These are phyloP conservation scores for Cottoperca gobio DNA, from an alignment of 2,797 vertebrate species.

Conservation along the genomic window DNA sequence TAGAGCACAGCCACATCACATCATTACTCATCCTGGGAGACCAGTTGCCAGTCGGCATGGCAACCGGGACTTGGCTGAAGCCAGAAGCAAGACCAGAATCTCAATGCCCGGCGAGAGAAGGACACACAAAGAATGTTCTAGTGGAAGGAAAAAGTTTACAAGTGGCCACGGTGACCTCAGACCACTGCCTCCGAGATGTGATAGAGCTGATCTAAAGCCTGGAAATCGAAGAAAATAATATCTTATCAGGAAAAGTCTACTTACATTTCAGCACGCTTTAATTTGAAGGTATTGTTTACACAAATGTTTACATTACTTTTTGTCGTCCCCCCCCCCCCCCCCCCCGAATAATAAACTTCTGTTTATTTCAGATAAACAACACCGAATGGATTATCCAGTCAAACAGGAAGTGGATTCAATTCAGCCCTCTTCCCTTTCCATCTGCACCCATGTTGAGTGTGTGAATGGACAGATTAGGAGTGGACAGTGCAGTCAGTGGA, in stretches of 20 bases:
- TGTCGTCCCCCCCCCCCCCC: too few species aligned
- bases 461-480: constrained; percentile 62
- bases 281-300: background rate
- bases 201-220: constrained; percentile 48
- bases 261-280: background rate
- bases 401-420: constrained; percentile 63
- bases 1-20: constrained; percentile 85
- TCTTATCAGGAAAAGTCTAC: background rate
- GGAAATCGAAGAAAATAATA: constrained; percentile 26
- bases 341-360: constrained; percentile 25
- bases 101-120: constrained; percentile 79
- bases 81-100: constrained; percentile 87
- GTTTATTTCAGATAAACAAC: constrained; percentile 11
- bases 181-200: constrained; percentile 38
- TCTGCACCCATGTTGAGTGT: constrained; percentile 30
- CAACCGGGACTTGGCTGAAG: constrained; percentile 83
- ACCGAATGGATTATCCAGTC: constrained; percentile 13
- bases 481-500: constrained; percentile 58
- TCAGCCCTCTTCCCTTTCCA: constrained; percentile 24
- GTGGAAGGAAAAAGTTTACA: constrained; percentile 77
- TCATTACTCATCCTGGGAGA: constrained; percentile 89
- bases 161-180: constrained; percentile 71
- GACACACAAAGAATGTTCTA: constrained; percentile 75
- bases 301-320: constrained; percentile 6
- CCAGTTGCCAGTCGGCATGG: constrained; percentile 87